phyloP scores from a whole-genome alignment of 2,113 vertebrate genomes.

The Spea multiplicata region DNA sequence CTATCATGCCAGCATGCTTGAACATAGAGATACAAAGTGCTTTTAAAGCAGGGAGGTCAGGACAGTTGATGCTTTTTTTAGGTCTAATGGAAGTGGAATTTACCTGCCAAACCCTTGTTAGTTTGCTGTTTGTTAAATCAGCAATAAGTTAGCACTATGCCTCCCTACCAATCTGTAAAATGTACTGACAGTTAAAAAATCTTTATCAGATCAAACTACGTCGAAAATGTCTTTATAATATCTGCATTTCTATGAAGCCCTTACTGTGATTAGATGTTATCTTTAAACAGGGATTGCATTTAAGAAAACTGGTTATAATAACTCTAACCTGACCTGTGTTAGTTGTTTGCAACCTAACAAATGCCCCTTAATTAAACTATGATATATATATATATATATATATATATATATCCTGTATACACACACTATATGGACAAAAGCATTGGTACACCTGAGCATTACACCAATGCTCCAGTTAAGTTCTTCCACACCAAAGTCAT shows the following conservation, averaged over 20 bases:
- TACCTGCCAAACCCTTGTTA: conserved; percentile 29
- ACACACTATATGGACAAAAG: no score
- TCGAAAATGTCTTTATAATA: conserved; percentile 27
- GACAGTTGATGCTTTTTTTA: not conserved
- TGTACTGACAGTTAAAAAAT: conserved; percentile 26
- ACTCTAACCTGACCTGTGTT: no score
- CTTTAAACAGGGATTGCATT: conserved; percentile 1
- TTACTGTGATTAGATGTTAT: conserved; percentile 2
- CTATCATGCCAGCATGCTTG: conserved; percentile 58
- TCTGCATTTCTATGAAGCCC: conserved; percentile 17
- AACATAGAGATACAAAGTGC: conserved; percentile 31
- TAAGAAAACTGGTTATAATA: no score
- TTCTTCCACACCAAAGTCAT: no score
- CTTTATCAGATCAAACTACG: conserved; percentile 9
- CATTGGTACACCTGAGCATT: no score
- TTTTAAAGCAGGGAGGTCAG: conserved; percentile 54
- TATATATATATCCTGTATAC: no score
- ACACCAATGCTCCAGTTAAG: no score
- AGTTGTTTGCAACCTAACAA: no score
- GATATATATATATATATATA: no score
- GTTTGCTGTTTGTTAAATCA: conserved; percentile 42
- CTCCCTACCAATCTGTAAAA: conserved; percentile 3
- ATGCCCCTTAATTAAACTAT: no score
- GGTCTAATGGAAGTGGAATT: conserved; percentile 23
- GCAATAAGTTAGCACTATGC: conserved; percentile 12